Percentiles rank a stretch among this genome's conserved stretches.
Evolutionary conservation across 2,888 invertebrate species (phyloP).

Genomic region (Caenorhabditis sp.): DNA sequence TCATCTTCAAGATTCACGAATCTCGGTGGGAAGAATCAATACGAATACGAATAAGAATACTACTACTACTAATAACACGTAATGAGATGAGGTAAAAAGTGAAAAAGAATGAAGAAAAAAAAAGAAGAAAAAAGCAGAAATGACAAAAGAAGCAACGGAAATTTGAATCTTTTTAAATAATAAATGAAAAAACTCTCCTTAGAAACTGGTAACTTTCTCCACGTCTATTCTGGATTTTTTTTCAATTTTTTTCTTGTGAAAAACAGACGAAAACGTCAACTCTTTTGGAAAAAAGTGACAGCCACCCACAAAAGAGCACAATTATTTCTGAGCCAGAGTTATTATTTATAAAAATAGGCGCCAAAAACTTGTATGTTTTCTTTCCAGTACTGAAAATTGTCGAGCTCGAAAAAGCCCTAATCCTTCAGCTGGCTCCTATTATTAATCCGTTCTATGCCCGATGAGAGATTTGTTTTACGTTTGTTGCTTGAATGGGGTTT

Average conservation of each 20-base stretch:
- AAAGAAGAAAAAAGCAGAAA: constrained; percentile 12
- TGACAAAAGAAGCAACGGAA: constrained; percentile 1
- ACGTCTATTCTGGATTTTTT: too few relatives aligned
- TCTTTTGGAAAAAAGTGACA: not conserved
- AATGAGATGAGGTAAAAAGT: constrained; percentile 3
- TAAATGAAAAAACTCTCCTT: not conserved
- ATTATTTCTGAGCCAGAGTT: not conserved
- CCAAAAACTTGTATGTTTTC: not conserved
- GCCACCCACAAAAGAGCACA: not conserved
- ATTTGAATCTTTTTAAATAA: not conserved
- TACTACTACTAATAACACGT: constrained; percentile 13
- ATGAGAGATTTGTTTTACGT: not conserved
- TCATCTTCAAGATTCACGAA: constrained; percentile 14
- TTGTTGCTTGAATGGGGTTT: not conserved
- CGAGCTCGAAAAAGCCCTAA: not conserved
- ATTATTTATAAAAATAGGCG: constrained; percentile 1
- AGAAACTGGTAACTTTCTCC: not conserved
- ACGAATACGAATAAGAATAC: too few relatives aligned
- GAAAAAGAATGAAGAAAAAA: constrained; percentile 4
- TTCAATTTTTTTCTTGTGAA: too few relatives aligned
- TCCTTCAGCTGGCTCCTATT: not conserved
- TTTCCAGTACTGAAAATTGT: not conserved
- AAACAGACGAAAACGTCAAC: not conserved
- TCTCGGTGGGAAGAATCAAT: not conserved
- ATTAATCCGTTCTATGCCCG: not conserved